These are phyloP conservation scores for Monopterus albus DNA, from an alignment of 2,113 vertebrate genomes.

Conservation along the genomic window DNA sequence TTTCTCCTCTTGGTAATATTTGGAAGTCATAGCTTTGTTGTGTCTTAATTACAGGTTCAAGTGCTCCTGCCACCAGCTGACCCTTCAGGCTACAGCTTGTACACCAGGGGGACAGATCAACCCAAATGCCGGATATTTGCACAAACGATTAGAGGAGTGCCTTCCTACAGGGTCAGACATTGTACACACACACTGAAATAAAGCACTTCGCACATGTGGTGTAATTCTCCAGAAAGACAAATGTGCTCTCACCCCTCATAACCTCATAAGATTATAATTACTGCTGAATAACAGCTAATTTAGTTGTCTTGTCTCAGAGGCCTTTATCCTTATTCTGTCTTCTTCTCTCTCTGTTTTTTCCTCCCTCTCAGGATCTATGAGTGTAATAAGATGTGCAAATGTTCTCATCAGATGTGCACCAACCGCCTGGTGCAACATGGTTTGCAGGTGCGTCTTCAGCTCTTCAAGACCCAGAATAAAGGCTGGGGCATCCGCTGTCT, in stretches of 20 bases:
- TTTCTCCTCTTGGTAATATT: background rate
- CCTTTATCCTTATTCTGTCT: background rate
- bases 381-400: slow-evolving; percentile 94
- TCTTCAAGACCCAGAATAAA: slow-evolving; percentile 99
- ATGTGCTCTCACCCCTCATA: background rate
- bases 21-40: background rate
- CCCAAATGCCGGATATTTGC: slow-evolving; percentile 87
- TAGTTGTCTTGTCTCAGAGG: background rate
- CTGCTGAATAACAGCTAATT: slow-evolving; percentile 3
- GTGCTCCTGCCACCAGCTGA: slow-evolving; percentile 96
- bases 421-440: slow-evolving; percentile 96
- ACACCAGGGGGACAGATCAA: slow-evolving; percentile 93
- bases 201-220: background rate
- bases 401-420: slow-evolving; percentile 91
- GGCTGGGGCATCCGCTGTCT: slow-evolving; percentile 98
- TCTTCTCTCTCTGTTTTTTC: background rate
- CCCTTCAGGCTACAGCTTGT: slow-evolving; percentile 92
- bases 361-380: slow-evolving; percentile 88
- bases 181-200: background rate
- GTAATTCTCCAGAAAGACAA: background rate
- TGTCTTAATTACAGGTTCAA: slow-evolving; percentile 84
- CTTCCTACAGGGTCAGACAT: slow-evolving; percentile 92
- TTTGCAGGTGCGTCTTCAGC: slow-evolving; percentile 95
- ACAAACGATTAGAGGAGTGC: slow-evolving; percentile 96
- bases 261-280: slow-evolving; percentile 13